phyloP scores from a whole-genome alignment of 2,888 invertebrate species.

The Dermolepida albohirtum region DNA sequence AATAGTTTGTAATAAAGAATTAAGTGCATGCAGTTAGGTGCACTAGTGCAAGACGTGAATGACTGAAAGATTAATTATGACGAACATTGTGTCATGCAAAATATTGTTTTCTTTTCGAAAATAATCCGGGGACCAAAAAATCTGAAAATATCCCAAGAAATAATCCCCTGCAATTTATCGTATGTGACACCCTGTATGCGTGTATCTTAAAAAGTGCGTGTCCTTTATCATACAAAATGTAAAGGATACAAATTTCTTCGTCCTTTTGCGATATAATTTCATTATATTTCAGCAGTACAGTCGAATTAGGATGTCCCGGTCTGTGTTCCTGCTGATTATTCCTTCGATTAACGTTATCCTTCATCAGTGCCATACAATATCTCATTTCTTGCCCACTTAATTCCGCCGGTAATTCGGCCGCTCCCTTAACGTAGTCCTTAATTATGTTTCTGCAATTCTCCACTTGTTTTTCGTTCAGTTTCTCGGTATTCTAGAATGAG shows the following conservation, averaged over 20 bases:
- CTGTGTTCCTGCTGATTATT: conserved; percentile 5
- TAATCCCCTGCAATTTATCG: too few relatives aligned
- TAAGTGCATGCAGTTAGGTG: too few relatives aligned
- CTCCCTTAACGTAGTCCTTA: conserved; percentile 51
- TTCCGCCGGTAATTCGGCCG: conserved; percentile 44
- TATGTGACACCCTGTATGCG: too few relatives aligned
- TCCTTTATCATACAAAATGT: too few relatives aligned
- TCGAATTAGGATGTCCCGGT: conserved; percentile 23
- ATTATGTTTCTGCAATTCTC: conserved; percentile 53
- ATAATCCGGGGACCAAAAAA: too few relatives aligned
- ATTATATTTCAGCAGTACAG: conserved; percentile 55
- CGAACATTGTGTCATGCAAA: too few relatives aligned
- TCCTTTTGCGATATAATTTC: conserved; percentile 60
- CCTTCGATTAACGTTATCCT: conserved; percentile 42
- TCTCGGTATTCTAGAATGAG: conserved; percentile 42
- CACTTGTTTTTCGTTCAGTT: conserved; percentile 51
- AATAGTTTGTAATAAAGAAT: too few relatives aligned
- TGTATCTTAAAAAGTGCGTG: too few relatives aligned
- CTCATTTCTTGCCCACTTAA: conserved; percentile 57
- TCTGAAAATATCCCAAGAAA: too few relatives aligned
- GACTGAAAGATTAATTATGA: too few relatives aligned
- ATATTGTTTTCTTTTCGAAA: too few relatives aligned
- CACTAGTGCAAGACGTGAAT: too few relatives aligned
- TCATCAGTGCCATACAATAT: conserved; percentile 60
- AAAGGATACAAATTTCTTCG: conserved; percentile 61